Base-by-base conservation (phyloP, 1,140 invertebrate genomes). In the Tyrophagus putrescentiae region DNA sequence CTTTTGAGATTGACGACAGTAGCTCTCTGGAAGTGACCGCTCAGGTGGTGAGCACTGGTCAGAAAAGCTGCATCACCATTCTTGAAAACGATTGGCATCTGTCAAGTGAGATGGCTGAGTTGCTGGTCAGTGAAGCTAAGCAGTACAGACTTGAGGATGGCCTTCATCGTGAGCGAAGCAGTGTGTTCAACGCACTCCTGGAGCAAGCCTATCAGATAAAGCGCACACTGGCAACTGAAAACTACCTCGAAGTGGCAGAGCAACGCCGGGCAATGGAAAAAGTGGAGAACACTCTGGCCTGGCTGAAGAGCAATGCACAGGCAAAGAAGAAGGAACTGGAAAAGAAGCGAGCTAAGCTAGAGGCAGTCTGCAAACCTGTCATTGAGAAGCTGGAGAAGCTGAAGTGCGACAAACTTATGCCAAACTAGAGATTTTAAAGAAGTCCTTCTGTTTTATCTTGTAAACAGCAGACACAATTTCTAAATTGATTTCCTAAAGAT, bases 1-100 rank as follows among this genome's bases (percentile, higher is more conserved):
- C 77, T n/a, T 79, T 80, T 68, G 78, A 79, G 58, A 75, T 79
- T 61, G 79, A 79, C 62, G 73, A 69, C 44, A 72, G 75, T 58
- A 73, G 72, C 33, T 75, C 76, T 60, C 60, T 72, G 9, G 69
- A 72, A 42, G 73, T 76, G 7, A 69, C 72, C 36, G 77, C 68
- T 21, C 36, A 13, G 13, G 36, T 13, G 21, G 21, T 21, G 13
- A 21, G 36, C 36, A 39, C 36, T 13, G 36, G 21, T 21, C 13
- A 39, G 13, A 13, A 21, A 39, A 21, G 13, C 36, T 13, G 21
- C 13, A 13, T 39, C 13, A 39, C 36, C 21, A 21, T 39, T 13
- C 13, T 21, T 13, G 36, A 21, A 39, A 39, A 39, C 36, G 21
- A 39, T 13, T 13, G 36, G 13, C 36, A 21, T 13, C 21, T 39